Evolutionary conservation across 2,797 vertebrate species (phyloP), one percentile per base, ranked within the genome.

Genomic region (Xiphophorus birchmanni): DNA sequence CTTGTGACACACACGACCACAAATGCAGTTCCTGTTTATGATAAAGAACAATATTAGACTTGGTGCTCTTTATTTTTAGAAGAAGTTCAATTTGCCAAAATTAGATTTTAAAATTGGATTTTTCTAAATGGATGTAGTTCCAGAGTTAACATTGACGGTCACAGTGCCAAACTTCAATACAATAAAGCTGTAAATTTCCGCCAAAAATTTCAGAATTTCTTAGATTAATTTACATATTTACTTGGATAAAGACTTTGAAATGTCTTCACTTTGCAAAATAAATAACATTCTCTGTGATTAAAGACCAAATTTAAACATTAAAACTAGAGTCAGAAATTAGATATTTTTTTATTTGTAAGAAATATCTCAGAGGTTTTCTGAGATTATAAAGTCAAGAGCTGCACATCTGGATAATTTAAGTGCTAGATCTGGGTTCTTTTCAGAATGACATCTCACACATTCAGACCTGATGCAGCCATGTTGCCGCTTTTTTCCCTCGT

Each of bases 1-100:
- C 78, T 80, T 65, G 78, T 81, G 72, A 88, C 83, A 89, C 47
- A 75, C 77, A 74, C 82, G 63, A 60, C 74, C 37, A 76, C 42
- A 74, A 75, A 42, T 82, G 48, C 15, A 83, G 79, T 80, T 79
- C 63, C 40, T 75, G 48, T 81, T 87, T 84, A 80, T 21, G 82
- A 82, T 77, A 60, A 83, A 72, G 80, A 32, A 81, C 60, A 26
- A 73, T 32, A 76, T 44, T 18, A 50, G 48, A 84, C 2, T 40
- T 40, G 69, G 77, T 86, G 82, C 17, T 72, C 73, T 23, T n/a
- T 72, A 44, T 12, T 32, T 71, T 74, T 80, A 87, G 69, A 63
- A 78, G 47, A 47, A 77, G 67, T 65, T 80, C 4, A 56, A 44
- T 74, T 83, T 79, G 56, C 78, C 73, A 73, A 23, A 0, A 67